These are phyloP conservation scores for Enteromius viviparus DNA, from an alignment of 2,797 vertebrate genomes.

Conservation along the genomic window DNA sequence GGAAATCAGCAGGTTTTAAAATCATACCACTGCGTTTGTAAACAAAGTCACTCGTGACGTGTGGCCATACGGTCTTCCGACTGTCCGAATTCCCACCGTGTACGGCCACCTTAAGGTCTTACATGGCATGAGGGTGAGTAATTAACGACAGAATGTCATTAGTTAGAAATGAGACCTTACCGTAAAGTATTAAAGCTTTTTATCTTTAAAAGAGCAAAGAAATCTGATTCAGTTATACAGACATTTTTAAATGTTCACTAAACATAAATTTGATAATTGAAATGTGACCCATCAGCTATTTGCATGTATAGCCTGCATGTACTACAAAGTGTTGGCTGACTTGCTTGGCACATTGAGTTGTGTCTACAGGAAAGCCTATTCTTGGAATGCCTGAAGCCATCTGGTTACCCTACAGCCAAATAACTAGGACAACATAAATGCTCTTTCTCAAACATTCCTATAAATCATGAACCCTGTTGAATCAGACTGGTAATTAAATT, in stretches of 20 bases:
- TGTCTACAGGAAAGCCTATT: conserved; percentile 26
- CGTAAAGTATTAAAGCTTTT: background rate
- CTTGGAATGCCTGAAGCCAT: conserved; percentile 36
- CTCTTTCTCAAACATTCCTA: conserved; percentile 1
- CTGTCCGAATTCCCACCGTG: too few relatives aligned
- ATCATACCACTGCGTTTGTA: too few relatives aligned
- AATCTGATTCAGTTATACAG: background rate
- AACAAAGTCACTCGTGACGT: too few relatives aligned
- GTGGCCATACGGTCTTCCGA: too few relatives aligned
- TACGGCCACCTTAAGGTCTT: too few relatives aligned
- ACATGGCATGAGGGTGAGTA: too few relatives aligned
- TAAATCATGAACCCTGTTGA: background rate
- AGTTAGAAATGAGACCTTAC: background rate
- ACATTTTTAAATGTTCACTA: background rate
- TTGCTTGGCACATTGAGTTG: conserved; percentile 23
- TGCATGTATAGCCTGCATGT: background rate
- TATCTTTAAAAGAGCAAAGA: background rate
- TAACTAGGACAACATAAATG: conserved; percentile 11
- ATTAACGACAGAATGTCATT: too few relatives aligned
- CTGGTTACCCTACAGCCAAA: conserved; percentile 35
- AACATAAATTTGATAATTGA: conserved; percentile 11
- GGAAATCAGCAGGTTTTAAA: too few relatives aligned
- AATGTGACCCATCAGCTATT: conserved; percentile 13
- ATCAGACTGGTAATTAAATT: background rate
- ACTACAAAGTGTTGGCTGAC: conserved; percentile 10